Base-by-base conservation (phyloP, 2,797 vertebrate genomes). In the Okamejei kenojei region DNA sequence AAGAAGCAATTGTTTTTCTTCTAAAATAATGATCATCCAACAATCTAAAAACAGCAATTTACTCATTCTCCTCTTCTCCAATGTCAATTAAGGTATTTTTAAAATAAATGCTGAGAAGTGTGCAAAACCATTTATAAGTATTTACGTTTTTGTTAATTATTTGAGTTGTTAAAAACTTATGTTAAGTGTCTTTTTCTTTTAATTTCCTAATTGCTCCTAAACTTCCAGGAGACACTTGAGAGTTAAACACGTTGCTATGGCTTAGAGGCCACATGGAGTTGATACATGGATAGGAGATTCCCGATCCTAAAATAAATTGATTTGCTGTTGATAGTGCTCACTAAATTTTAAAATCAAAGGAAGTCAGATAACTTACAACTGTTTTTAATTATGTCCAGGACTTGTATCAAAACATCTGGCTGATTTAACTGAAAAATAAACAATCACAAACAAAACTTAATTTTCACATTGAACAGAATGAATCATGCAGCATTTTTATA, bases 361-460 rank as follows among this genome's bases (percentile, higher is more conserved):
- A 23, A 54, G 45, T 74, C 35, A 76, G 38, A 74, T 26, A 94
- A 97, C 98, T 97, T 94, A 99, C 99, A 84, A 80, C 96, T 97
- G 94, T 97, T 98, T 96, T 98, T 99, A 93, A 99, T 95, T 95
- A 99, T 98, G 94, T 98, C 98, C 96, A 99, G 97, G 93, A 98
- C 98, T 95, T 99, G 97, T 95, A 99, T 99, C 94, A 99, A 95
- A 95, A 99, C 98, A 95, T 99, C 98, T 61, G 98, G 99, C 91
- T 99, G 98, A 93, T 97, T 99, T 98, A 99, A 98, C 99, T 99
- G 95, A 94, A 95, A 95, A 93, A 0, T 91, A 93, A 94, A 95
- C 94, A 15, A 94, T 61, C 91, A 93, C 1, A 94, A 35, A 78
- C 93, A 93, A 93, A 93, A 26, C 23, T 54, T 94, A 94, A 88